Base-by-base conservation (phyloP, 2,113 vertebrate genomes). In the Cygnus buccinator region DNA sequence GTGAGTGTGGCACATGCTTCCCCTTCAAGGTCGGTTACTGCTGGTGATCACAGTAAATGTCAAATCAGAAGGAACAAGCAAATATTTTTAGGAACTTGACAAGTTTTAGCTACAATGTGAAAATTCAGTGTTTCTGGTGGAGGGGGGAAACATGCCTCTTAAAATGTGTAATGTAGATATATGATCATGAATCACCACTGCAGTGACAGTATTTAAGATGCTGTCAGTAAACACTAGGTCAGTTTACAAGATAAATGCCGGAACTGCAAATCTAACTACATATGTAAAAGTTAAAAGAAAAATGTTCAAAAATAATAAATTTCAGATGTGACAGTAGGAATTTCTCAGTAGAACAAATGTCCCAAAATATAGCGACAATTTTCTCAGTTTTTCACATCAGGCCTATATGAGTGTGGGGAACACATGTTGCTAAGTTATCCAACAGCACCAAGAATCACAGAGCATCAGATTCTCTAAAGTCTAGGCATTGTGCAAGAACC, bases 1-100 rank as follows among this genome's bases (percentile, higher is more conserved):
- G 23, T 0, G 0, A 85, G 26, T 1, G 0, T 75, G 14, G 26
- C 31, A 10, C 25, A 0, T 21, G 29, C 39, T 61, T 78, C 63
- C 23, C 22, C 35, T 58, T 88, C 76, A 80, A 84, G 86, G 65
- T 55, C 80, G 68, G 31, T 29, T 61, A 4, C 35, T 77, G 57
- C 41, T 59, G 48, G 23, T 78, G 55, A 61, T 20, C 25, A 3
- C 1, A 43, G 37, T 14, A 82, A 59, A 52, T 43, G 33, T 33
- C 76, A 43, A 54, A 44, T 80, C 19, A 67, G 68, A 75, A 74
- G 7, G 26, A 72, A 48, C 6, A 62, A 44, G 23, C 33, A 6
- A 74, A 1, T 71, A 59, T 82, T 90, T 73, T 9, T 10, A 57
- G 31, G 25, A 89, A 33, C 8, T 83, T 66, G 54, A 65, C 73